These are phyloP conservation scores for Drosophila equinoxialis DNA, from an alignment of 1,140 invertebrate species.

Conservation along the genomic window DNA sequence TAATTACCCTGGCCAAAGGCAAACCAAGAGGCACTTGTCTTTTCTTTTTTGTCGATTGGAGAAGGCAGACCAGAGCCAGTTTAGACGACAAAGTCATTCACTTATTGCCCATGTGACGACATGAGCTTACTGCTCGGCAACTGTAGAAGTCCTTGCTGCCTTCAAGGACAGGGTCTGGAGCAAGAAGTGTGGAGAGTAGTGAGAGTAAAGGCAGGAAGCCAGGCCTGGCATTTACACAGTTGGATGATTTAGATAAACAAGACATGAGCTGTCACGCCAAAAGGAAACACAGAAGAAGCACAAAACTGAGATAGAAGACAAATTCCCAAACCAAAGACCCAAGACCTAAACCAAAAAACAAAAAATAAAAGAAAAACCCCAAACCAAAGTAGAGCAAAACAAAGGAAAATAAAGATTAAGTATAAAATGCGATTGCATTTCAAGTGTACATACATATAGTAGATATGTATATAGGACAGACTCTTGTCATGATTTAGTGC, in stretches of 20 bases:
- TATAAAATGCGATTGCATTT: conserved; percentile 34
- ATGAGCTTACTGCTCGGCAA: conserved; percentile 30
- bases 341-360: conserved; percentile 14
- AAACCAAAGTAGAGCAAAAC: conserved; percentile 56
- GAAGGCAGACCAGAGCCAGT: conserved; percentile 23
- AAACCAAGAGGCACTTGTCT: conserved; percentile 21
- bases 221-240: conserved; percentile 79
- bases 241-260: conserved; percentile 80
- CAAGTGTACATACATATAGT: neutral
- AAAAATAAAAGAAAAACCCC: too few relatives aligned
- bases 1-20: conserved; percentile 45
- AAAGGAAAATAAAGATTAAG: conserved; percentile 52
- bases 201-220: conserved; percentile 57
- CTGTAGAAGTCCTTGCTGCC: neutral
- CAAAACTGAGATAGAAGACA: conserved; percentile 28
- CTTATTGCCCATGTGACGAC: conserved; percentile 71
- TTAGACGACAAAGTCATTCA: conserved; percentile 68
- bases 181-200: conserved; percentile 1
- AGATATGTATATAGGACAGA: neutral
- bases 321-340: conserved; percentile 22
- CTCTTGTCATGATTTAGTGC: conserved; percentile 4
- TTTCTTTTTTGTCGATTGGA: neutral
- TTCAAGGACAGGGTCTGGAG: neutral
- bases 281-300: conserved; percentile 34
- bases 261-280: conserved; percentile 76